These are phyloP conservation scores for Drosophila eohydei DNA, from an alignment of 2,888 invertebrate genomes.

Conservation along the genomic window DNA sequence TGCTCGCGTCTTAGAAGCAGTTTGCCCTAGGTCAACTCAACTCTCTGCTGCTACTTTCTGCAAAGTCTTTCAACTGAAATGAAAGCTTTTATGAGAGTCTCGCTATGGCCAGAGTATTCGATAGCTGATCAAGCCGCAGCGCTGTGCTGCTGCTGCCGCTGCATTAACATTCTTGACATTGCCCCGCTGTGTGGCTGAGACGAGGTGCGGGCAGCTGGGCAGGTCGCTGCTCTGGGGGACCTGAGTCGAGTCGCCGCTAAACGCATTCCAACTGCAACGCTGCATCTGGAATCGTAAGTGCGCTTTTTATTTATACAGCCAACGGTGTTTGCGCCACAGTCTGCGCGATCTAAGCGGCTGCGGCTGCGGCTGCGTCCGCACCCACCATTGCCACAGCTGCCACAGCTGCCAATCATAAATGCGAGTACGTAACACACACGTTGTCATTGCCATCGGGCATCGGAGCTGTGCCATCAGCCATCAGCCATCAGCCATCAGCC, in stretches of 20 bases:
- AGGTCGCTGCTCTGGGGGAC: neutral
- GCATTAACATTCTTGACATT: conserved; percentile 82
- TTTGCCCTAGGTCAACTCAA: neutral
- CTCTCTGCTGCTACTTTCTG: too few relatives aligned
- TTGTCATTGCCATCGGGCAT: conserved; percentile 46
- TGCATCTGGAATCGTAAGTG: conserved; percentile 66
- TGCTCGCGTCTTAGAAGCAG: neutral
- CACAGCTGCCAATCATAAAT: conserved; percentile 75
- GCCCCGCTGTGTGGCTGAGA: conserved; percentile 17
- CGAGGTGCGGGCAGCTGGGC: neutral
- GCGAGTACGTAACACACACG: conserved; percentile 71
- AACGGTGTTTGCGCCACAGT: conserved; percentile 73
- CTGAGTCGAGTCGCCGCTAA: conserved; percentile 56
- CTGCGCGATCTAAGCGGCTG: neutral
- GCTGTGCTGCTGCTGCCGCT: conserved; percentile 35
- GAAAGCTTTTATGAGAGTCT: neutral
- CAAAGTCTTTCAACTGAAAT: too few relatives aligned
- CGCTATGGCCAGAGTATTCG: conserved; percentile 1
- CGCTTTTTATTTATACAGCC: conserved; percentile 72
- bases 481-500: conserved; percentile 27
- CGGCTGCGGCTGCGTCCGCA: conserved; percentile 13
- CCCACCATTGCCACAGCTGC: neutral
- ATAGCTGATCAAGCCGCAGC: neutral
- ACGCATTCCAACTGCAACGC: conserved; percentile 71
- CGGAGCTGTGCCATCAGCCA: conserved; percentile 10